Base-by-base conservation (phyloP, 2,113 vertebrate species). In the Nycticryphes semicollaris region DNA sequence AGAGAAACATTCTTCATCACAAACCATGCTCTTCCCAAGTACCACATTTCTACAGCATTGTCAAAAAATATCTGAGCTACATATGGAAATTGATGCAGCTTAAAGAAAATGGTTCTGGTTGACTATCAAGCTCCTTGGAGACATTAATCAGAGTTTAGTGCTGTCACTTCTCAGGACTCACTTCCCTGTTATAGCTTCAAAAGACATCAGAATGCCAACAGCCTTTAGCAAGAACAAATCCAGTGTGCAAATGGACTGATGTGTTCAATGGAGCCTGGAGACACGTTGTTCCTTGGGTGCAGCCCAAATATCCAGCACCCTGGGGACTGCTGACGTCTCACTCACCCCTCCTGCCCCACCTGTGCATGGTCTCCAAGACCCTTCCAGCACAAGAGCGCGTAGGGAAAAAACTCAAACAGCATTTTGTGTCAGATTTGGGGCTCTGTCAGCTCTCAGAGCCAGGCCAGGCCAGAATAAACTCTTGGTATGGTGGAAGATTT, bases 131-230 rank as follows among this genome's bases (percentile, higher is more conserved):
- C 48, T 90, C 96, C 93, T 94, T 74, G 66, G 91, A 95, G 94
- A 95, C 85, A 91, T 89, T 93, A 80, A 93, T 91, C 90, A 93
- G 78, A 95, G 50, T 35, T 95, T 63, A 18, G 37, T 41, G 74
- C 94, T 95, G 93, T 93, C 93, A 83, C 10, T 96, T 67, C 87
- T 85, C 70, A 35, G 57, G 85, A 91, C 62, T 79, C 62, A 33
- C 12, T 94, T 79, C 78, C 62, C 89, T 67, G 47, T 69, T 74
- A 31, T 5, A 59, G 63, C 87, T 94, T 93, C 93, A 59, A 53
- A 90, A 96, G 54, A 41, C 64, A 80, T 63, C 84, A 76, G 72
- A 96, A 90, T 30, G 84, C 70, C 78, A 87, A 50, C 70, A 91
- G 84, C 87, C 81, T 43, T 17, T 11, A 85, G 89, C 84, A 57